These are phyloP conservation scores for Patella vulgata DNA, from an alignment of 1,140 invertebrate species.

Conservation along the genomic window DNA sequence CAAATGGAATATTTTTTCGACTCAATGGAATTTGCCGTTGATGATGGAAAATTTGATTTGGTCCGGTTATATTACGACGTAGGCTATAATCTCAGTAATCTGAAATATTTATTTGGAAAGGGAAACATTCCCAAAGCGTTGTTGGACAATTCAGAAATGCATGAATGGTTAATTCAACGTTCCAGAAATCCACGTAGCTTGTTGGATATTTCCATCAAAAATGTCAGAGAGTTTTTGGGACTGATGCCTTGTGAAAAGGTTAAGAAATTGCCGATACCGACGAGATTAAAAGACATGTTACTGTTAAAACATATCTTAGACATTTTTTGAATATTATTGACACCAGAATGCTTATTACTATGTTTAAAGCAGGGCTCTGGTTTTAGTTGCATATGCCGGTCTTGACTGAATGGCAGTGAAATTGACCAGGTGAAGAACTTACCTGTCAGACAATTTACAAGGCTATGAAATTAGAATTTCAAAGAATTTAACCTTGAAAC, in stretches of 20 bases:
- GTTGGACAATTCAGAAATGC: neutral
- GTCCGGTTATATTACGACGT: constrained; percentile 12
- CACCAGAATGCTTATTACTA: no score
- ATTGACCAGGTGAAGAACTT: no score
- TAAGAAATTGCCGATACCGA: constrained; percentile 9
- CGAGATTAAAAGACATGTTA: constrained; percentile 14
- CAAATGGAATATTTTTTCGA: constrained; percentile 21
- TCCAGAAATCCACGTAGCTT: constrained; percentile 1
- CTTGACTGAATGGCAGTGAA: no score
- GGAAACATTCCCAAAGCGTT: neutral
- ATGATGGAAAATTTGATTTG: constrained; percentile 13
- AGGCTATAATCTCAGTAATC: constrained; percentile 22
- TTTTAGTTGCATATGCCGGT: no score
- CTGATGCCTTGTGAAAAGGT: constrained; percentile 1
- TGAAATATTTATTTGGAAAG: neutral
- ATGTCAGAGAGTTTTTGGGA: neutral
- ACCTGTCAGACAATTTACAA: no score
- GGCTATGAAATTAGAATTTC: no score
- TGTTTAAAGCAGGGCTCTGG: no score
- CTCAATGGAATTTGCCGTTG: constrained; percentile 18
- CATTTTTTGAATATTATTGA: no score
- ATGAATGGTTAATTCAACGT: constrained; percentile 1
- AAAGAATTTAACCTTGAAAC: no score
- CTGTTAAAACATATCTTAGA: constrained; percentile 2
- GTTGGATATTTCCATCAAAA: constrained; percentile 5